Conservation (phyloP, 2,113 vertebrate species). For the Marcusenius ussheri region DNA sequence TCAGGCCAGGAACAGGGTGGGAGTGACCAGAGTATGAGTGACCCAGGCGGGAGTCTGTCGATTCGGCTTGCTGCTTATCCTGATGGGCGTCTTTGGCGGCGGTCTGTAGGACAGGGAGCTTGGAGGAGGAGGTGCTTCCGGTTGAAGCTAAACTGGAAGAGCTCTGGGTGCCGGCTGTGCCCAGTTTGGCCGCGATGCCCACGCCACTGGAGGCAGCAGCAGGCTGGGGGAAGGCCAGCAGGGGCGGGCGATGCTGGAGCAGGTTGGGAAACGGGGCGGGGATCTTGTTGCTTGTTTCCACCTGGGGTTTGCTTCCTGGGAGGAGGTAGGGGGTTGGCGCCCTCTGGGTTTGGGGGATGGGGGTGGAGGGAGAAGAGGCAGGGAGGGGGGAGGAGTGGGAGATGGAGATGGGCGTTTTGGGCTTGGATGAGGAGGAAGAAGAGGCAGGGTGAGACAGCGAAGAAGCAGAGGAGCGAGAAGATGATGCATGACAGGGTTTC, state of each 20-base stretch:
- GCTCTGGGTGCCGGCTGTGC: constrained; percentile 46
- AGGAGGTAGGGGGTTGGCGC: constrained; percentile 65
- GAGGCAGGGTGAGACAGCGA: constrained; percentile 42
- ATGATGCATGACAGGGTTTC: constrained; percentile 54
- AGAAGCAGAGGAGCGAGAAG: constrained; percentile 48
- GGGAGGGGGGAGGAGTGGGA: constrained; percentile 65
- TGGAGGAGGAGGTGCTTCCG: constrained; percentile 51
- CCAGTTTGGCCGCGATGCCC: constrained; percentile 51
- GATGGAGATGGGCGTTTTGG: constrained; percentile 60
- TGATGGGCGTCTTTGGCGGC: constrained; percentile 57
- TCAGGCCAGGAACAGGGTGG: constrained; percentile 61
- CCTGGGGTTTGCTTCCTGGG: constrained; percentile 57
- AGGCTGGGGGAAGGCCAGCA: constrained; percentile 78
- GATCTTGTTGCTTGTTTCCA: constrained; percentile 67
- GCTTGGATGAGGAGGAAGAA: constrained; percentile 61
- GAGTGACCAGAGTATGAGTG: constrained; percentile 22
- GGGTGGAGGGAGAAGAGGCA: constrained; percentile 60
- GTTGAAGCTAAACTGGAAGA: constrained; percentile 64
- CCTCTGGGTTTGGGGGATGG: constrained; percentile 58
- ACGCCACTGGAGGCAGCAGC: constrained; percentile 65
- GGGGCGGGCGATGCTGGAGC: constrained; percentile 76
- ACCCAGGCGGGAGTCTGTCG: constrained; percentile 47
- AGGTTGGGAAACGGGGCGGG: constrained; percentile 85
- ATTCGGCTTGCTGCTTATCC: constrained; percentile 57
- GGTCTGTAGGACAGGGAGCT: constrained; percentile 48